Conservation (phyloP, 2,888 invertebrate genomes). For the Diplazon laetatorius region DNA sequence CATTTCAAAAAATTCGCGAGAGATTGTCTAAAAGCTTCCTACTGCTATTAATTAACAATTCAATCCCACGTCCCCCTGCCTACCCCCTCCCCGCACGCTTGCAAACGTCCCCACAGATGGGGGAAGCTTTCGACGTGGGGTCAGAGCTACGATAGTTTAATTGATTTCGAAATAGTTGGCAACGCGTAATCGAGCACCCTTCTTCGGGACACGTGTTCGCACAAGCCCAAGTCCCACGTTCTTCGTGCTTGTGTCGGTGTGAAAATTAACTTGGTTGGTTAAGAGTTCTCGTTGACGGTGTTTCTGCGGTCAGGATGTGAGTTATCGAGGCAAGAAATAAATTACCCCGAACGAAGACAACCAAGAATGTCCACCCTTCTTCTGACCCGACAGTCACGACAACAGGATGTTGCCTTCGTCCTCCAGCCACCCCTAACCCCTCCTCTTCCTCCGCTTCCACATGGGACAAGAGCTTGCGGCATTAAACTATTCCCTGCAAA, state of each 20-base stretch:
- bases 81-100: too few species aligned
- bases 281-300: constrained; percentile 65
- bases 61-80: constrained; percentile 70
- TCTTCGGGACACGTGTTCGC: constrained; percentile 19
- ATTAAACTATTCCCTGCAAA: constrained; percentile 37
- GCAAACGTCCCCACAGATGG: not conserved
- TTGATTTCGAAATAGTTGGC: constrained; percentile 80
- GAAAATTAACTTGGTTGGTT: constrained; percentile 54
- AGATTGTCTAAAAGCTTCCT: constrained; percentile 26
- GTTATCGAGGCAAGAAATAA: constrained; percentile 81
- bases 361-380: constrained; percentile 73
- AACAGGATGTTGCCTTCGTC: constrained; percentile 1
- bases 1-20: constrained; percentile 47
- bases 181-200: constrained; percentile 43
- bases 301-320: constrained; percentile 72
- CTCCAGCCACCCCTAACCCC: too few species aligned
- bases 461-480: not conserved
- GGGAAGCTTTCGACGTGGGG: constrained; percentile 26
- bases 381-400: not conserved
- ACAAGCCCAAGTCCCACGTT: constrained; percentile 24
- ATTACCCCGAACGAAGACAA: constrained; percentile 71
- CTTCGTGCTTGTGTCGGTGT: constrained; percentile 36
- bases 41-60: constrained; percentile 74
- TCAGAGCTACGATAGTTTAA: constrained; percentile 76
- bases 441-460: too few species aligned